Base-by-base conservation (phyloP, 2,797 vertebrate species). In the Eulemur coronatus region DNA sequence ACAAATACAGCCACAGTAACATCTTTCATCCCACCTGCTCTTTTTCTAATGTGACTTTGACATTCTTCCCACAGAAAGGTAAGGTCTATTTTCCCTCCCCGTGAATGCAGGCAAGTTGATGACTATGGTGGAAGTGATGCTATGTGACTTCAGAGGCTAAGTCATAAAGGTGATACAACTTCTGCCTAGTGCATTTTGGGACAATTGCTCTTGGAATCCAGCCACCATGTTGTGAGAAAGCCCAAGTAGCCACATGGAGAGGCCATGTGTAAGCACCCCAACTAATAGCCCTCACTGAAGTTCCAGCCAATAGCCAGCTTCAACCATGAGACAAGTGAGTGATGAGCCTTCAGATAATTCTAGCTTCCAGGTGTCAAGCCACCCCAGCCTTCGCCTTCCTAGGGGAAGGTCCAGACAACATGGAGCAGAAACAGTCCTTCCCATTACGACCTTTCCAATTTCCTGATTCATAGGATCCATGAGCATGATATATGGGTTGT, bases 231-330 rank as follows among this genome's bases (percentile, higher is more conserved):
- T 59, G 12, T n/a, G 10, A 63, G 55, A 80, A 84, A 75, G 26
- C 65, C 20, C 65, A 50, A 5, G 35, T 13, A 50, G 63, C n/a
- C 38, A 2, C 50, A 6, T 8, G 67, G 38, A 38, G 12, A 75
- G 50, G 4, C 24, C n/a, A 4, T 0, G 0, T 28, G 30, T 1
- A 59, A 48, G 7, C 17, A 4, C 7, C 17, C 17, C 70, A 41
- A 72, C 14, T 65, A 13, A 24, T 0, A 8, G 52, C 30, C 30
- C 46, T 52, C 13, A 4, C 43, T 13, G 22, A 59, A 35, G n/a
- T 48, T 18, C 52, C 24, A 24, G 43, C 28, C 33, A 48, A 10
- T 9, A 69, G 48, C 33, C 43, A 72, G 30, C 13, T 30, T 55
- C 89, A 26, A n/a, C 30, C 59, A 28, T 1, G 22, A 69, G 35